Conservation (phyloP, 2,113 vertebrate species). For the Panthera leo region DNA sequence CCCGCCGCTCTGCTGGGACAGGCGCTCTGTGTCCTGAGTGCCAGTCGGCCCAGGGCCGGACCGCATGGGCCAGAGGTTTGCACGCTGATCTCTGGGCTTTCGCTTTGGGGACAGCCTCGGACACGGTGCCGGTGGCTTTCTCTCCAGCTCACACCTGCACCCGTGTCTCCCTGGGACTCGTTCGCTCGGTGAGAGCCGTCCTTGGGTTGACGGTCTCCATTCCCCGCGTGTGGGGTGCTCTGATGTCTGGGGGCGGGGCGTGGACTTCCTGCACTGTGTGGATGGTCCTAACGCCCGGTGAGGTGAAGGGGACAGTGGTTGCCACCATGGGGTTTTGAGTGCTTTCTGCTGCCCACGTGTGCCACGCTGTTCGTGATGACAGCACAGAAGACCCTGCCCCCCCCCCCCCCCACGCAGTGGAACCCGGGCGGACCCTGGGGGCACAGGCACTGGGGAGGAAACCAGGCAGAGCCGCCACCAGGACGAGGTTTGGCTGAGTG, state of each 20-base stretch:
- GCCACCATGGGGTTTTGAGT: no score
- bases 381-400: not conserved
- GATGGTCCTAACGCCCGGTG: not conserved
- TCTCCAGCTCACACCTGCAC: not conserved
- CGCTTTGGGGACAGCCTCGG: not conserved
- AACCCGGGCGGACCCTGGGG: not conserved
- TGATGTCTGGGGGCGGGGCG: not conserved
- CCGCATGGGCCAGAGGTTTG: fast-evolving
- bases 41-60: not conserved
- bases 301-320: not conserved
- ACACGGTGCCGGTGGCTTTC: not conserved
- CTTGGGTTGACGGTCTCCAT: not conserved
- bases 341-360: fast-evolving
- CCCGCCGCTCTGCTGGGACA: fast-evolving
- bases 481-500: not conserved
- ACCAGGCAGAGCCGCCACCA: not conserved
- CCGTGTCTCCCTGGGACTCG: not conserved
- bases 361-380: fast-evolving
- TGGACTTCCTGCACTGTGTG: fast-evolving
- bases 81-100: not conserved
- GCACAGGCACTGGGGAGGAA: not conserved
- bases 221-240: fast-evolving
- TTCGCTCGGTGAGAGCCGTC: not conserved
- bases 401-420: fast-evolving
- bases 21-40: not conserved